Conservation (phyloP, 2,888 invertebrate species). For the Ochropacha duplaris region DNA sequence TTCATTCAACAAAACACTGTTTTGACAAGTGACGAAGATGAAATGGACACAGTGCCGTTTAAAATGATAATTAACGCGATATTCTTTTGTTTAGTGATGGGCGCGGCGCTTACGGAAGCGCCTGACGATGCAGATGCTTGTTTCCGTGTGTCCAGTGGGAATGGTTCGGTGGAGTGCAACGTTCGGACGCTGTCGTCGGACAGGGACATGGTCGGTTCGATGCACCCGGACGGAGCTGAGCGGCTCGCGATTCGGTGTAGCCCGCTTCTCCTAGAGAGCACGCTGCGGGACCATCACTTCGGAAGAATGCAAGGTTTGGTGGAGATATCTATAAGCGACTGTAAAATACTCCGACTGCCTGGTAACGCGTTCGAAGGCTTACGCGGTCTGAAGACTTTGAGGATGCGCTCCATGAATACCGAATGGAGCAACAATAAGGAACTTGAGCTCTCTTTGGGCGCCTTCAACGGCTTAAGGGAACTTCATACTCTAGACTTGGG, state of each 20-base stretch:
- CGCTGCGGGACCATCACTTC: conserved; percentile 88
- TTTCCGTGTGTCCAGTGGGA: conserved; percentile 69
- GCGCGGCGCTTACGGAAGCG: conserved; percentile 79
- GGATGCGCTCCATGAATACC: conserved; percentile 90
- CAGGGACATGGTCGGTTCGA: conserved; percentile 84
- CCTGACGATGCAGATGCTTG: conserved; percentile 73
- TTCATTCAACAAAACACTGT: conserved; percentile 59
- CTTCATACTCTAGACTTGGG: conserved; percentile 90
- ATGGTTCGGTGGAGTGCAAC: conserved; percentile 82
- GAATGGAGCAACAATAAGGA: conserved; percentile 89
- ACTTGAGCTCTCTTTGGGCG: conserved; percentile 87
- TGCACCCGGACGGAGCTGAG: conserved; percentile 88
- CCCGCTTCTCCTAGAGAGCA: conserved; percentile 84
- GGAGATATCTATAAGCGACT: conserved; percentile 88
- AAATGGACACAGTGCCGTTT: conserved; percentile 77
- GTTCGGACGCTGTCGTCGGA: conserved; percentile 88
- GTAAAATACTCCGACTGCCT: conserved; percentile 90
- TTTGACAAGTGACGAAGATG: conserved; percentile 75
- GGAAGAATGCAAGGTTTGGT: conserved; percentile 89
- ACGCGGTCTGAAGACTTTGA: conserved; percentile 89
- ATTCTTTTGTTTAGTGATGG: conserved; percentile 81
- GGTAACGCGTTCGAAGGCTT: conserved; percentile 91
- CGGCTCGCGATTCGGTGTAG: conserved; percentile 89
- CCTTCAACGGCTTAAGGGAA: conserved; percentile 90
- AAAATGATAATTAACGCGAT: conserved; percentile 80